These are phyloP conservation scores for Druceiella hillmani DNA, from an alignment of 2,888 invertebrate species.

Conservation along the genomic window DNA sequence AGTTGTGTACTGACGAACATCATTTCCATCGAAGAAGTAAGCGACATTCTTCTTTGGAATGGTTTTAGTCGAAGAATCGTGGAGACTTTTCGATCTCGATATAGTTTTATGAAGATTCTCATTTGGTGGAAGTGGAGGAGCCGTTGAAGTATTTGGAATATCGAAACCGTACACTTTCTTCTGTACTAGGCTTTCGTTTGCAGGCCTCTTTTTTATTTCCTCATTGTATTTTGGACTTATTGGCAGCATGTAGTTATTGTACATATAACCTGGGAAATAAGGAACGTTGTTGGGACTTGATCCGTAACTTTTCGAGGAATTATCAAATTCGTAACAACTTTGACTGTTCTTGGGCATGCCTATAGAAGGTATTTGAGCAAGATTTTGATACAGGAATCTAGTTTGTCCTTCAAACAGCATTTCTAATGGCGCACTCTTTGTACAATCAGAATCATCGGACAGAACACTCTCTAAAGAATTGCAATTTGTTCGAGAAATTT, in stretches of 20 bases:
- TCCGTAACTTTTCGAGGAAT: slow-evolving; percentile 57
- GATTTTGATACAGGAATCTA: slow-evolving; percentile 36
- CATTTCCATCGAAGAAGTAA: slow-evolving; percentile 48
- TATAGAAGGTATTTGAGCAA: slow-evolving; percentile 28
- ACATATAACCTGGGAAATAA: slow-evolving; percentile 52
- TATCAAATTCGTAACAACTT: slow-evolving; percentile 49
- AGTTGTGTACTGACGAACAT: slow-evolving; percentile 37
- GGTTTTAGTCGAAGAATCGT: slow-evolving; percentile 39
- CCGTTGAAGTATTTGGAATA: slow-evolving; percentile 30
- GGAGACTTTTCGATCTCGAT: slow-evolving; percentile 43
- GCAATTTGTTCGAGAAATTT: slow-evolving; percentile 60
- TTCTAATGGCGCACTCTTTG: slow-evolving; percentile 73
- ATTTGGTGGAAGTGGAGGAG: too few relatives aligned
- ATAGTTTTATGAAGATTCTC: slow-evolving; percentile 45
- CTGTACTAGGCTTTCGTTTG: too few relatives aligned
- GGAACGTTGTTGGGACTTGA: slow-evolving; percentile 56
- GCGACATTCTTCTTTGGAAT: slow-evolving; percentile 46
- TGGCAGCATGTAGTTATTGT: slow-evolving; percentile 40
- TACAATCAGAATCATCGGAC: slow-evolving; percentile 73
- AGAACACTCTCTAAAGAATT: slow-evolving; percentile 76
- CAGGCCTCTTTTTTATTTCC: slow-evolving; percentile 26
- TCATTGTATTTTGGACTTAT: slow-evolving; percentile 31
- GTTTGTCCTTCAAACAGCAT: slow-evolving; percentile 57
- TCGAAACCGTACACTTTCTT: slow-evolving; percentile 43
- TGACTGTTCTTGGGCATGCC: slow-evolving; percentile 42